phyloP scores from a whole-genome alignment of 2,797 vertebrate species.

The Agapornis canus region DNA sequence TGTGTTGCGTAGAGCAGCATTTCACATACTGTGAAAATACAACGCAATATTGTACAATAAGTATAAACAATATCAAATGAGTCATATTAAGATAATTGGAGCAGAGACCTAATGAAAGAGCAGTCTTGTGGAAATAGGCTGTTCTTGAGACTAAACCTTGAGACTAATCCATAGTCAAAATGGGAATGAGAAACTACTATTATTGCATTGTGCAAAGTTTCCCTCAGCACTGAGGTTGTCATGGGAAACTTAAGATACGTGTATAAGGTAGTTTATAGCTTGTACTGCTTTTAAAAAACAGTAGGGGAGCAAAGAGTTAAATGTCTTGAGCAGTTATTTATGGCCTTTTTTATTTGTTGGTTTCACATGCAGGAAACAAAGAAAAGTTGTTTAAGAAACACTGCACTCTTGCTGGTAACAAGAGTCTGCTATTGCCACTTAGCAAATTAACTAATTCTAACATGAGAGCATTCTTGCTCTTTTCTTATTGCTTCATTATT shows the following conservation, averaged over 20 bases:
- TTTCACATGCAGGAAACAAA: constrained; percentile 17
- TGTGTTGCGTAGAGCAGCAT: not conserved
- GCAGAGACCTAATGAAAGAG: not conserved
- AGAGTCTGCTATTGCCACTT: not conserved
- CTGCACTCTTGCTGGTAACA: not conserved
- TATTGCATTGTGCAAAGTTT: not conserved
- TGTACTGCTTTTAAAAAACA: constrained; percentile 29
- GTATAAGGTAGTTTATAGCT: constrained; percentile 20
- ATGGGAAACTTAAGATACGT: not conserved
- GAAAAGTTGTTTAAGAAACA: not conserved
- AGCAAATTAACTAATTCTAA: not conserved
- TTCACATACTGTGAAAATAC: not conserved
- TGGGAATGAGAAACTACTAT: not conserved
- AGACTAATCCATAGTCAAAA: not conserved
- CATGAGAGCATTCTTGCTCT: not conserved
- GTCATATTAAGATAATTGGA: not conserved
- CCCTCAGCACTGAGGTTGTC: not conserved
- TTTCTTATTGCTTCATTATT: not conserved
- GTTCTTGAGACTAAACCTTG: not conserved
- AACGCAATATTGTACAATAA: not conserved
- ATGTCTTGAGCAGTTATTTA: constrained; percentile 19
- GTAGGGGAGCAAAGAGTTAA: constrained; percentile 44
- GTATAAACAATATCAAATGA: not conserved
- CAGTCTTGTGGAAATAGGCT: not conserved
- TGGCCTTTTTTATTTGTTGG: constrained; percentile 1